Evolutionary conservation across 2,113 vertebrate species (phyloP), one percentile per base, ranked within the genome.

Genomic region (Triplophysa tibetana): DNA sequence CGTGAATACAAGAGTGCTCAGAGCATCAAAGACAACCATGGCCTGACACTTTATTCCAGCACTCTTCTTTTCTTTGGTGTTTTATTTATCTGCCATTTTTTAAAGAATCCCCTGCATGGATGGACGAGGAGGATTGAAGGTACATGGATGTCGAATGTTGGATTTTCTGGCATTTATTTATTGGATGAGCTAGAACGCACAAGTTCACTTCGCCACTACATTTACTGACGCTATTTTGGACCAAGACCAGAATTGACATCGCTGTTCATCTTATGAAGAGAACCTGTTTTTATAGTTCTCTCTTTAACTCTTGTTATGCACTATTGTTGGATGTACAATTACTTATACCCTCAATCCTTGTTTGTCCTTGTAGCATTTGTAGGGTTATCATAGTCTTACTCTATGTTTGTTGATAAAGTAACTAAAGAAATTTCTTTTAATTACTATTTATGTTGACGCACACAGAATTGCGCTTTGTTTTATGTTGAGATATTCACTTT

Each of bases 91-190:
- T 76, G 19, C 70, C 73, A 33, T 70, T 64, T 58, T 78, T 50
- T 43, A 73, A 23, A 33, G 26, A 60, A 41, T 11, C 16, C 81
- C 41, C 56, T 64, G 17, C 38, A 80, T 61, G 50, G 65, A 81
- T 70, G 26, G 50, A 41, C 23, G 21, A 68, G 41, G 26, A 74
- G 69, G n/a, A 64, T 81, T 70, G 82, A 62, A 78, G 75, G 12
- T 80, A 69, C 17, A 81, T 82, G 80, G 82, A 85, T 77, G 73
- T 81, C 64, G 77, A 67, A 83, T 74, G 45, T 67, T 80, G 75
- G 80, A 75, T 85, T 68, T 79, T 58, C 48, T 77, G 45, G 21
- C 41, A 82, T 50, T 78, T 81, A 81, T 77, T 83, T 54, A 78
- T 82, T 78, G 72, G 76, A 62, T 86, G 78, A 86, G 82, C 80